Base-by-base conservation (phyloP, 37 sponge, comb jelly and placozoan genomes). In the Aplysina aerophoba region DNA sequence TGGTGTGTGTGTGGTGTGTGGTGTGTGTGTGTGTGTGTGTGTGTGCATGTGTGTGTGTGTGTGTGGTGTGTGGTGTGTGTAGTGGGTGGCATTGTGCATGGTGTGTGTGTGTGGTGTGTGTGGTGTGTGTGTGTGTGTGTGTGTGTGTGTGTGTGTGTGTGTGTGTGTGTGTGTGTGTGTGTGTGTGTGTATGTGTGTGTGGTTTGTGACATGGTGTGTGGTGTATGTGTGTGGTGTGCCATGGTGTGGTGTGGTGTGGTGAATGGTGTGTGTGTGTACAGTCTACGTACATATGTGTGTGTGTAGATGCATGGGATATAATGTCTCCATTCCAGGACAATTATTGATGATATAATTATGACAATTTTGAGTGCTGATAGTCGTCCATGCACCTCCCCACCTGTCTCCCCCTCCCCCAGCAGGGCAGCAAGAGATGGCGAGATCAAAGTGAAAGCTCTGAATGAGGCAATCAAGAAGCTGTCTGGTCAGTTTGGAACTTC, bases 381-480 rank as follows among this genome's bases (percentile, higher is more conserved):
- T 8, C 50, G 8, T 3, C 50, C 50, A 3, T 44, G 50, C 50
- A 3, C 50, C 50, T 44, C 50, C 50, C n/a, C n/a, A n/a, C n/a
- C 50, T 44, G 50, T 8, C 50, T 44, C 50, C 50, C 1, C 0
- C 55, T 81, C 16, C 55, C 14, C 20, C 22, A 38, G 0, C n/a
- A 87, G 82, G 24, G 19, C 71, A 31, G 69, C 20, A 15, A 74
- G 75, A 39, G 89, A 86, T 24, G 74, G 65, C 1, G 75, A 79
- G 20, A 68, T 67, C 25, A 92, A 82, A 65, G 36, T 82, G 33
- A 65, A 75, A 30, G 83, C 79, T 37, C 83, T 92, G 39, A 88
- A 88, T 61, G 60, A 85, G 1, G 88, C 86, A 21, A 66, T 88
- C 8, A 37, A 85, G 36, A 92, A 79, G 35, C 58, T 92, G 67